These are phyloP conservation scores for Pristionchus maxplancki DNA, from an alignment of 2,888 invertebrate genomes.

Conservation along the genomic window DNA sequence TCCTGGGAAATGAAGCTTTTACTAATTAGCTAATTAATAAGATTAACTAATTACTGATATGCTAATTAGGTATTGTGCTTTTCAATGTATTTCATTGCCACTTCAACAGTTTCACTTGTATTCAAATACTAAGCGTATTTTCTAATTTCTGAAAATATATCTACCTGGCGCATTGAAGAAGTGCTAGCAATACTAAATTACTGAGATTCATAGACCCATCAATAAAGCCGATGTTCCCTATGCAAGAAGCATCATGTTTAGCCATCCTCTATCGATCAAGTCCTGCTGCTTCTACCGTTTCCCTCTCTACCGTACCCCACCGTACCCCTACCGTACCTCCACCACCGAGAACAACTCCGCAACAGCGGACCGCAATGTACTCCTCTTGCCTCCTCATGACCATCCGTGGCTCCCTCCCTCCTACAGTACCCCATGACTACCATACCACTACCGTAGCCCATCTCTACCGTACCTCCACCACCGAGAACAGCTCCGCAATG, in stretches of 20 bases:
- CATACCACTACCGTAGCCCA: not conserved
- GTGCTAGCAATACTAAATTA: too few species aligned
- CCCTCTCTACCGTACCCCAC: not conserved
- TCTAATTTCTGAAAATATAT: too few species aligned
- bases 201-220: too few species aligned
- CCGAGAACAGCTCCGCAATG: constrained; percentile 53
- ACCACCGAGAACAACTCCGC: constrained; percentile 47
- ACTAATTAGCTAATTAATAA: not conserved
- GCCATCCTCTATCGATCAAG: not conserved
- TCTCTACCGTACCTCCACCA: not conserved
- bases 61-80: too few species aligned
- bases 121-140: too few species aligned
- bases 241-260: not conserved
- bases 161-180: too few species aligned
- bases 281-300: not conserved
- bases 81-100: too few species aligned
- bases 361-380: too few species aligned
- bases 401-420: not conserved
- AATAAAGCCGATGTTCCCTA: not conserved
- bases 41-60: too few species aligned
- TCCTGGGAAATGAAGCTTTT: not conserved
- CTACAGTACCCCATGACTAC: not conserved
- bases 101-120: too few species aligned
- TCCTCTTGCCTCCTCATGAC: constrained; percentile 57
- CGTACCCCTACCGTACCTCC: not conserved